Conservation (phyloP, 23 tunicate genomes). For the Styela clava region DNA sequence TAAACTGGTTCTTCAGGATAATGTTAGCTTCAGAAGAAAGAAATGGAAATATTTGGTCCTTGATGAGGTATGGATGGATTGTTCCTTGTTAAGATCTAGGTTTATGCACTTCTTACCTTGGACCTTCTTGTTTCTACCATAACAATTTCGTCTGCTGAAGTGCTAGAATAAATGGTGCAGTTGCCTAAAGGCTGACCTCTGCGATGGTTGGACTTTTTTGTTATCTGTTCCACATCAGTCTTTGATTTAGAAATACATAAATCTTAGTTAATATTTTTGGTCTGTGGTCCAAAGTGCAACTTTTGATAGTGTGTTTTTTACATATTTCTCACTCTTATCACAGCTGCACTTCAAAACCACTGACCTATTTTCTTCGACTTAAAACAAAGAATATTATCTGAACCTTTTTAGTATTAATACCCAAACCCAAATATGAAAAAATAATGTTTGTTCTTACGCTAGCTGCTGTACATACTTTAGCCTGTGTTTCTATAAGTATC, state of each 20-base stretch:
- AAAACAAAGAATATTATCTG: too few relatives aligned
- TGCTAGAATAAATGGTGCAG: slow-evolving; percentile 20
- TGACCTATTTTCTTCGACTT: background rate
- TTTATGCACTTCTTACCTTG: slow-evolving; percentile 11
- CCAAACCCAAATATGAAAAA: too few relatives aligned
- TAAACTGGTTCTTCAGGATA: slow-evolving; percentile 86
- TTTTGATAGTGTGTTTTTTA: slow-evolving; percentile 84
- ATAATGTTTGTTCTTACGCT: too few relatives aligned
- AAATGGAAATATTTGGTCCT: slow-evolving; percentile 94
- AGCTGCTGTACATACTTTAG: too few relatives aligned
- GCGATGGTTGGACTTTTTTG: slow-evolving; percentile 5
- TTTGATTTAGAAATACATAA: too few relatives aligned
- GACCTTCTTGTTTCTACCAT: slow-evolving; percentile 1
- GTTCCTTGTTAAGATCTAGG: background rate
- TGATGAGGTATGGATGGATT: slow-evolving; percentile 60
- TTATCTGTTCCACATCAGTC: slow-evolving; percentile 15
- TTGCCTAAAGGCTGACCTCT: slow-evolving; percentile 24
- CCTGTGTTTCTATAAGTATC: too few relatives aligned
- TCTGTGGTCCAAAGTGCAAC: slow-evolving; percentile 72
- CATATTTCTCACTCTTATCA: slow-evolving; percentile 48
- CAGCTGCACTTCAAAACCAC: slow-evolving; percentile 40
- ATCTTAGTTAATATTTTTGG: too few relatives aligned
- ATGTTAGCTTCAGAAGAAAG: slow-evolving; percentile 69
- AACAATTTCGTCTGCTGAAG: slow-evolving; percentile 2
- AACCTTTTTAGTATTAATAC: too few relatives aligned